A percentile compares a stretch with the other conserved stretches of the same genome.
Evolutionary conservation across 2,888 invertebrate species (phyloP).

Genomic region (Scelioninae gen. 1): DNA sequence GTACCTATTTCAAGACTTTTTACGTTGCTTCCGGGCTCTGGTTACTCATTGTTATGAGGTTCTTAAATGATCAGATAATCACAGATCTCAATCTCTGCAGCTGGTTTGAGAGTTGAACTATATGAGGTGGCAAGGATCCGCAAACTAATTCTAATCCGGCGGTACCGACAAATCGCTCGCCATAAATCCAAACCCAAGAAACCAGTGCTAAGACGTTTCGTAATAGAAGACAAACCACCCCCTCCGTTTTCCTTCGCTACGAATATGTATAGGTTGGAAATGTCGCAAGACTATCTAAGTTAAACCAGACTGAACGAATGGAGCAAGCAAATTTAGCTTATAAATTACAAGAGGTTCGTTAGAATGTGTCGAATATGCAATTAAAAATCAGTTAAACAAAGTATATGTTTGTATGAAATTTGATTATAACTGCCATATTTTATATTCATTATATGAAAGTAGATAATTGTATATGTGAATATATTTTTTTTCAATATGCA

Average conservation of each 20-base stretch:
- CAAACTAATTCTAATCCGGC: slow-evolving; percentile 84
- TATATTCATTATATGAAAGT: no score
- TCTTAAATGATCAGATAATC: slow-evolving; percentile 60
- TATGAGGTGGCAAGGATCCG: slow-evolving; percentile 71
- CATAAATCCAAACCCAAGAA: slow-evolving; percentile 82
- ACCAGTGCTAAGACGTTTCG: slow-evolving; percentile 82
- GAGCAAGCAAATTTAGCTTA: slow-evolving; percentile 76
- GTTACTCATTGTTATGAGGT: slow-evolving; percentile 26
- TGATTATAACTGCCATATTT: no score
- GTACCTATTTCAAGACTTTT: no score
- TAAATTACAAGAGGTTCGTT: slow-evolving; percentile 78
- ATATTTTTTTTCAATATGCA: no score
- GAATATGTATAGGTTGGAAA: slow-evolving; percentile 72
- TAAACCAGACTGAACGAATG: slow-evolving; percentile 73
- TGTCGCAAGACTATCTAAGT: slow-evolving; percentile 80
- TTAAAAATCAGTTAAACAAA: no score
- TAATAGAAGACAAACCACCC: slow-evolving; percentile 84
- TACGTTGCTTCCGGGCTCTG: no score
- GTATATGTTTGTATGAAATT: no score
- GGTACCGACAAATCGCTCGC: slow-evolving; percentile 83
- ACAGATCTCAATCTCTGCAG: slow-evolving; percentile 68
- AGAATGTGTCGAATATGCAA: slow-evolving; percentile 54
- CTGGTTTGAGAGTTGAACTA: slow-evolving; percentile 66
- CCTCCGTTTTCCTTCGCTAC: slow-evolving; percentile 56
- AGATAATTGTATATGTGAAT: no score